phyloP scores from a whole-genome alignment of 1,140 invertebrate genomes.

The Maconellicoccus hirsutus region DNA sequence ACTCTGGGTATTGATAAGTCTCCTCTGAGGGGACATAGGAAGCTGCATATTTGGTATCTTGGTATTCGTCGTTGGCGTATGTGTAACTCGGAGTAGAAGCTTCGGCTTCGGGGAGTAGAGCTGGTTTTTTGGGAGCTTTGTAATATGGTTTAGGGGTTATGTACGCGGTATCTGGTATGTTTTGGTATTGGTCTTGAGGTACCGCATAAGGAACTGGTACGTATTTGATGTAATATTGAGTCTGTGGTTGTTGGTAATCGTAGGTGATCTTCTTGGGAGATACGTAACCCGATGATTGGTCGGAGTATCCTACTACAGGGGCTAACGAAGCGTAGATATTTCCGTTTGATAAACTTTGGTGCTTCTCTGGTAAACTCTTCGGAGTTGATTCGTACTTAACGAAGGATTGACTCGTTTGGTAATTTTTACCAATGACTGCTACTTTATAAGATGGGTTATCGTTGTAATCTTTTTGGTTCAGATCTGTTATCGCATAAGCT shows the following conservation, averaged over 20 bases:
- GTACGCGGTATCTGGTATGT: not conserved
- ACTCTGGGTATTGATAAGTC: not conserved
- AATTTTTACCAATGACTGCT: not conserved
- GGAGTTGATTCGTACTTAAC: not conserved
- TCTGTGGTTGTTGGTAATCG: not conserved
- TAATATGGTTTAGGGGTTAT: not conserved
- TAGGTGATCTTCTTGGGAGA: not conserved
- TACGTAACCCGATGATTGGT: not conserved
- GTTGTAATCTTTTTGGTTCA: slow-evolving; percentile 6
- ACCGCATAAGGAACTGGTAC: not conserved
- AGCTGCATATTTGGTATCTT: slow-evolving; percentile 5
- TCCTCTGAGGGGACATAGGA: not conserved
- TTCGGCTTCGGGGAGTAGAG: not conserved
- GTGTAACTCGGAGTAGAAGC: not conserved
- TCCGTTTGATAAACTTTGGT: not conserved
- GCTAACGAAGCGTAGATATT: slow-evolving; percentile 11
- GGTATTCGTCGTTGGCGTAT: not conserved
- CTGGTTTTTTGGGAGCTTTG: not conserved
- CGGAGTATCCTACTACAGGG: not conserved
- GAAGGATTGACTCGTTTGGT: not conserved
- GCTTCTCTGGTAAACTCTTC: not conserved
- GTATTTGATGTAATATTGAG: slow-evolving; percentile 1
- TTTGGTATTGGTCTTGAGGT: slow-evolving; percentile 4
- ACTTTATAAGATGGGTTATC: not conserved
- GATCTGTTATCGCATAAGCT: not conserved